Evolutionary conservation across 2,113 vertebrate species (phyloP).

Genomic region (Eleginops maclovinus): DNA sequence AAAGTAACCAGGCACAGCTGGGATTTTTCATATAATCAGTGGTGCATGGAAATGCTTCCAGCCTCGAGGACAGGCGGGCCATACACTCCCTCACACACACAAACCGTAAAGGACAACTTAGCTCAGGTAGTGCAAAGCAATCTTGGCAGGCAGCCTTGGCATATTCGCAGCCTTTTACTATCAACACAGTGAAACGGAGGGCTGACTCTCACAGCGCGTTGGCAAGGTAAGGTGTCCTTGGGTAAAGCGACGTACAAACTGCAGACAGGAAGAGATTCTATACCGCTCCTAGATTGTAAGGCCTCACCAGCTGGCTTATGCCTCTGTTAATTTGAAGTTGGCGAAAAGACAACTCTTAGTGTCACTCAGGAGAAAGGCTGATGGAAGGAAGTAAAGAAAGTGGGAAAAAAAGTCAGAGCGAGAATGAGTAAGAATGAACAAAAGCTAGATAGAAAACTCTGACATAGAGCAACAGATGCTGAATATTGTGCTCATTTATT

Average conservation of each 20-base stretch:
- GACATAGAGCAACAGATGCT: constrained; percentile 69
- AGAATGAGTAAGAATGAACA: constrained; percentile 53
- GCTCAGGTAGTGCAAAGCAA: constrained; percentile 78
- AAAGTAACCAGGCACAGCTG: constrained; percentile 69
- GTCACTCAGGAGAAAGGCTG: constrained; percentile 35
- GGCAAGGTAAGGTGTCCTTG: constrained; percentile 74
- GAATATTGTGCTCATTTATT: constrained; percentile 79
- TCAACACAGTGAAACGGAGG: constrained; percentile 69
- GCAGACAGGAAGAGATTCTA: constrained; percentile 34
- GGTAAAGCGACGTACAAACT: constrained; percentile 50
- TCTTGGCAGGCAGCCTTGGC: constrained; percentile 74
- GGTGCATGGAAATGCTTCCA: constrained; percentile 68
- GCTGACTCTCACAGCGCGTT: constrained; percentile 59
- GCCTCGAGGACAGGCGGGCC: constrained; percentile 61
- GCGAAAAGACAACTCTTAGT: constrained; percentile 56
- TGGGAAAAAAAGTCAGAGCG: constrained; percentile 15
- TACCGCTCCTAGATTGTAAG: constrained; percentile 44
- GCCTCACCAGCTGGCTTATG: constrained; percentile 63
- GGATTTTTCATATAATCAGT: constrained; percentile 72
- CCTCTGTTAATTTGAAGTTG: constrained; percentile 61
- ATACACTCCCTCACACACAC: constrained; percentile 39
- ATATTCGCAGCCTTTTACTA: constrained; percentile 66
- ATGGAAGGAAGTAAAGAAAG: constrained; percentile 14
- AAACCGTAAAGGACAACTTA: constrained; percentile 74
- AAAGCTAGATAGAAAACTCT: constrained; percentile 46